Evolutionary conservation across 2,797 vertebrate genomes (phyloP).

Genomic region (Tragelaphus eurycerus): DNA sequence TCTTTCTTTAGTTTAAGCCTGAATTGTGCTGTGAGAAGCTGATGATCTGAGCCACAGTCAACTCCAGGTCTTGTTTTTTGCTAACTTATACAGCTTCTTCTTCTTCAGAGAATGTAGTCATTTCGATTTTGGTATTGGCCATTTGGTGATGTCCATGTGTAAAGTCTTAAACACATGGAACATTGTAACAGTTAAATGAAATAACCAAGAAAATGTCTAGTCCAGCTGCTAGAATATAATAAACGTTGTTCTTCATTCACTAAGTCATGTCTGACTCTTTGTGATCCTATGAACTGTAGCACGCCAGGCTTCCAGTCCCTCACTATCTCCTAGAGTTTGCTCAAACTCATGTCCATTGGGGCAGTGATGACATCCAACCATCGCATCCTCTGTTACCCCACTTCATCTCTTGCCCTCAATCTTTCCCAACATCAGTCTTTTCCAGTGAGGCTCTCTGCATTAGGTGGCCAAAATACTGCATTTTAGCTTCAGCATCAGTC

Average conservation of each 20-base stretch:
- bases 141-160: too few relatives aligned
- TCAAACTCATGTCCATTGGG: not conserved
- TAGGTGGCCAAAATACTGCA: not conserved
- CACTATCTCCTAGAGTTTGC: not conserved
- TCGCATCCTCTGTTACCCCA: too few relatives aligned
- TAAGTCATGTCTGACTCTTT: not conserved
- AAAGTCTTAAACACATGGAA: not conserved
- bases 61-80: too few relatives aligned
- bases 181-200: not conserved
- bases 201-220: not conserved
- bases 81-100: too few relatives aligned
- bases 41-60: too few relatives aligned
- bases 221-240: not conserved
- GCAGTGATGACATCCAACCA: too few relatives aligned
- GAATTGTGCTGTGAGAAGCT: too few relatives aligned
- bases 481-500: not conserved
- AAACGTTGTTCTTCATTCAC: not conserved
- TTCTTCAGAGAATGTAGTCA: too few relatives aligned
- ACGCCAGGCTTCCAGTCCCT: not conserved
- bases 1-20: too few relatives aligned
- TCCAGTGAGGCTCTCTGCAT: not conserved
- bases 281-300: not conserved
- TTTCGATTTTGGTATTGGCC: rapidly evolving
- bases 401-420: not conserved
- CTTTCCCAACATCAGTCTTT: not conserved